Evolutionary conservation across 2,888 invertebrate species (phyloP).

Genomic region (Onthophagus sagittarius): DNA sequence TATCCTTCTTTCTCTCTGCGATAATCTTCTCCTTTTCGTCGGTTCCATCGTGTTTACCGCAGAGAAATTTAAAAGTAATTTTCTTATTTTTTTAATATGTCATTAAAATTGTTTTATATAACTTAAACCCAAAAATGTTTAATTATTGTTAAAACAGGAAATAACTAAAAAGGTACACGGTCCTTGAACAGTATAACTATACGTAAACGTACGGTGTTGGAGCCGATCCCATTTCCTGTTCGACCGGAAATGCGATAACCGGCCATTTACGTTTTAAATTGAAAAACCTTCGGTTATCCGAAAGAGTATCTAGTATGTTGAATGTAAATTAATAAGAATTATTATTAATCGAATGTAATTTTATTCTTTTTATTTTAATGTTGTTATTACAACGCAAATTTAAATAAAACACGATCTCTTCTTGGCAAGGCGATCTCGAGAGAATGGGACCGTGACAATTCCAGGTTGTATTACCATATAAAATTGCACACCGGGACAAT

Average conservation of each 20-base stretch:
- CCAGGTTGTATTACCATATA: not conserved
- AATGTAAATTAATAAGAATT: too few relatives aligned
- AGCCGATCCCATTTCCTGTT: not conserved
- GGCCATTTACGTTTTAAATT: not conserved
- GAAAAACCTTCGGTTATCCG: not conserved
- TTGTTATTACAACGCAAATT: not conserved
- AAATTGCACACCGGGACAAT: not conserved
- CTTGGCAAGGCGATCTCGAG: not conserved
- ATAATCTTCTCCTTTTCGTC: not conserved
- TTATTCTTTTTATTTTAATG: too few relatives aligned
- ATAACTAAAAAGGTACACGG: not conserved
- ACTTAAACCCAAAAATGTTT: too few relatives aligned
- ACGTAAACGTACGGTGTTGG: not conserved
- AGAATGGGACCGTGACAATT: not conserved
- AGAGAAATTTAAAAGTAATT: too few relatives aligned
- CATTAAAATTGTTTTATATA: not conserved
- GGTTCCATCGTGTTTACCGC: not conserved
- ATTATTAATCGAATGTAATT: too few relatives aligned
- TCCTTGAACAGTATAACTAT: not conserved
- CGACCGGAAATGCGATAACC: not conserved
- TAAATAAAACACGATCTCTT: not conserved
- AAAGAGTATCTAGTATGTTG: not conserved
- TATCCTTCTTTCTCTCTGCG: not conserved
- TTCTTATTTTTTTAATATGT: not conserved
- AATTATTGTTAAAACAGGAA: too few relatives aligned